phyloP scores from a whole-genome alignment of 30 jellyfish, hydroid and myxozoan species.

The Chrysaora quinquecirrha region DNA sequence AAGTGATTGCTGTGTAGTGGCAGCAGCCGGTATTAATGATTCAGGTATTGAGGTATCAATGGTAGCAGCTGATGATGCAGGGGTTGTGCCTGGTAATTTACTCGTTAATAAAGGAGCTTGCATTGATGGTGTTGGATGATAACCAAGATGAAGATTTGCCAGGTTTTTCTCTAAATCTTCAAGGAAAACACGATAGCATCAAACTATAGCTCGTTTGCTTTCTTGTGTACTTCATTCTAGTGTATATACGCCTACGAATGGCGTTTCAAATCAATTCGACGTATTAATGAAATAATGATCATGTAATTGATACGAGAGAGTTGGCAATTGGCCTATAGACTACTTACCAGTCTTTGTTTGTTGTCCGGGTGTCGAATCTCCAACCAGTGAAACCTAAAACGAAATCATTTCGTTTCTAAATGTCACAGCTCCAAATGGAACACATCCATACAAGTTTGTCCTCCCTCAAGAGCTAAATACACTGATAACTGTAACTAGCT shows the following conservation, averaged over 20 bases:
- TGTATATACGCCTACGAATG: too few species aligned
- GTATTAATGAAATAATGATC: too few species aligned
- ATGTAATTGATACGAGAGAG: too few species aligned
- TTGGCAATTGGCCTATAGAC: too few species aligned
- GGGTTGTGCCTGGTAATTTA: conserved; percentile 50
- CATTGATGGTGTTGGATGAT: conserved; percentile 63
- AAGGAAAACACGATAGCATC: too few species aligned
- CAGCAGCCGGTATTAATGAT: conserved; percentile 49
- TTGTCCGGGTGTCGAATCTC: conserved; percentile 40
- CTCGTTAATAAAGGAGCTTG: conserved; percentile 72
- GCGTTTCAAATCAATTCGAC: too few species aligned
- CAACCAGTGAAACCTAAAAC: conserved; percentile 32
- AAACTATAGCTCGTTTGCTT: too few species aligned
- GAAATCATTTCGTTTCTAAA: neutral
- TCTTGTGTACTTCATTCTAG: too few species aligned
- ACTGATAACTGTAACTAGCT: too few species aligned
- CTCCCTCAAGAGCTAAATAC: too few species aligned
- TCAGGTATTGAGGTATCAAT: conserved; percentile 1
- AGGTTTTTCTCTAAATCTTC: conserved; percentile 50
- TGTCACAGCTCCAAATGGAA: too few species aligned
- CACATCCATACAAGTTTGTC: too few species aligned
- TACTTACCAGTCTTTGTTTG: conserved; percentile 45
- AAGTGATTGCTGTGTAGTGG: conserved; percentile 55
- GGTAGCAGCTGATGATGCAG: conserved; percentile 42
- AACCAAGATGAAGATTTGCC: conserved; percentile 63